Conservation (phyloP, 2,113 vertebrate species). For the Fregata magnificens region DNA sequence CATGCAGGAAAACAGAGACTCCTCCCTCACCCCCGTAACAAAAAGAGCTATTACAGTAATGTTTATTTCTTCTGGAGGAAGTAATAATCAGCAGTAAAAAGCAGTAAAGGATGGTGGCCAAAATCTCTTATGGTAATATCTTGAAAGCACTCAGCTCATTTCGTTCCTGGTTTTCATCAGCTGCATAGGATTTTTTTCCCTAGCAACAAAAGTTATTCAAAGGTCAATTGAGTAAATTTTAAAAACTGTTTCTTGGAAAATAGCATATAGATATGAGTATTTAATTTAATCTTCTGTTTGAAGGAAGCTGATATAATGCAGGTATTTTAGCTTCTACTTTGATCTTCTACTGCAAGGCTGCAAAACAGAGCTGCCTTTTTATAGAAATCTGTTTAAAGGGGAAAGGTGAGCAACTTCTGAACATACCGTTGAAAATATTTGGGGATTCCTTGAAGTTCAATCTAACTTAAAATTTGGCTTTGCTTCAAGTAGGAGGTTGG, state of each 20-base stretch:
- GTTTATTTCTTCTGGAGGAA: background rate
- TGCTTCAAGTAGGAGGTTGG: background rate
- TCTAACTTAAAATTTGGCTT: background rate
- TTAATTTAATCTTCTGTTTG: background rate
- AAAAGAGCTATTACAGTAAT: background rate
- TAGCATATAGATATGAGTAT: background rate
- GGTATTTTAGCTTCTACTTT: background rate
- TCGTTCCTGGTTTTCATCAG: background rate
- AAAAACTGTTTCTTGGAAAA: background rate
- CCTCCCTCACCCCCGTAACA: background rate
- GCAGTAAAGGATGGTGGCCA: background rate
- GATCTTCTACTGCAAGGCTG: background rate
- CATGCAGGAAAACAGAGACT: background rate
- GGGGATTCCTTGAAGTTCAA: background rate
- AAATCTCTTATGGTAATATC: background rate
- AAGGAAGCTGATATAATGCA: background rate
- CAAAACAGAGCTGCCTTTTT: background rate
- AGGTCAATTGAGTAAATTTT: background rate
- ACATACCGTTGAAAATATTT: background rate
- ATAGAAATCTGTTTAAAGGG: background rate
- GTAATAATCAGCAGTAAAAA: background rate
- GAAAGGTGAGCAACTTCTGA: background rate
- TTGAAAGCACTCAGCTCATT: background rate
- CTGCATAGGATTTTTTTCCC: background rate
- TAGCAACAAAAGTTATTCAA: background rate